phyloP scores from a whole-genome alignment of 2,797 vertebrate genomes.

The Parambassis ranga region DNA sequence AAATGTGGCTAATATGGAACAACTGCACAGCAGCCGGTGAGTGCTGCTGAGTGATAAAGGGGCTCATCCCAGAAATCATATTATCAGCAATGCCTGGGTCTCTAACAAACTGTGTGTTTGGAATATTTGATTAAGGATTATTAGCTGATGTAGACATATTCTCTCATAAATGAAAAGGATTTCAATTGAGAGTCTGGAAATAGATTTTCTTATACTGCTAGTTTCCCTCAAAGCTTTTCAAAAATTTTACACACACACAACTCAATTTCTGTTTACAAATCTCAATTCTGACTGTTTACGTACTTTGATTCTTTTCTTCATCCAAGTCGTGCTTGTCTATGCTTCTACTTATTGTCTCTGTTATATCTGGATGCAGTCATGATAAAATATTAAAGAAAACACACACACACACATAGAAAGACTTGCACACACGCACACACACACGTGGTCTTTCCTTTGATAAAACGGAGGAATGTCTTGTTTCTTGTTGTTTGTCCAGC shows the following conservation, averaged over 20 bases:
- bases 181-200: background rate
- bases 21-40: no score
- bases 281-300: no score
- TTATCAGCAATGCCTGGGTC: background rate
- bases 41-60: background rate
- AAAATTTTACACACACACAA: no score
- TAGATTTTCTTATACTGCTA: background rate
- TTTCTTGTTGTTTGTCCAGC: slow-evolving; percentile 30
- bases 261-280: no score
- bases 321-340: slow-evolving; percentile 2
- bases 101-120: no score
- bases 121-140: no score
- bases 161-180: background rate
- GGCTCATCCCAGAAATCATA: background rate
- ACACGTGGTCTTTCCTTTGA: slow-evolving; percentile 7
- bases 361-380: slow-evolving; percentile 38
- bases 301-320: background rate
- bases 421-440: background rate
- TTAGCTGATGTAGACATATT: slow-evolving; percentile 1
- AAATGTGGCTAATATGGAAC: background rate
- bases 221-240: background rate
- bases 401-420: background rate
- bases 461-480: slow-evolving; percentile 14
- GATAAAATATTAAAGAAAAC: slow-evolving; percentile 24
- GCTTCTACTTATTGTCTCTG: slow-evolving; percentile 46